A percentile compares a stretch with the other conserved stretches of the same genome.
Evolutionary conservation across 2,113 vertebrate species (phyloP).

Genomic region (Chaetodon auriga): DNA sequence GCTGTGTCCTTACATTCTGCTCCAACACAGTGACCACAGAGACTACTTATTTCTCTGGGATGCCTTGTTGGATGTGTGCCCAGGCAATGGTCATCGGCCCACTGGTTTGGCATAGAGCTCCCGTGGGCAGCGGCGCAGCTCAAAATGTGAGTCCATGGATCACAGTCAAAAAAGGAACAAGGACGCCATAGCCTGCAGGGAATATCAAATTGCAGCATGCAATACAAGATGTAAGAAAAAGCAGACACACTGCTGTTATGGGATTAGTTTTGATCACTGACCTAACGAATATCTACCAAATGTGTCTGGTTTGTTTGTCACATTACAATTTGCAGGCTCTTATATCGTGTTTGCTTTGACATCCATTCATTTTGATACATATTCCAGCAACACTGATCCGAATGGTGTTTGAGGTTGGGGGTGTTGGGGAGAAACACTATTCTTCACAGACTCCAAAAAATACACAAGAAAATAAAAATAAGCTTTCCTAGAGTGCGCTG

Average conservation of each 20-base stretch:
- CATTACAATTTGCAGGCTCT: neutral
- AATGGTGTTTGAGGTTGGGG: neutral
- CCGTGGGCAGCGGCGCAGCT: constrained; percentile 64
- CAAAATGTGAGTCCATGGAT: constrained; percentile 69
- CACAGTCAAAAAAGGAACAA: constrained; percentile 56
- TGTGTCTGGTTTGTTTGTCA: constrained; percentile 9
- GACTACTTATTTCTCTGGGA: constrained; percentile 67
- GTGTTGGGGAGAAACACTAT: neutral
- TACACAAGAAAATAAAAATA: neutral
- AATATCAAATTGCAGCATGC: constrained; percentile 54
- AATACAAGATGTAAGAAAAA: constrained; percentile 39
- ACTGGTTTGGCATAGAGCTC: constrained; percentile 66
- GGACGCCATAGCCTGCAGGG: constrained; percentile 41
- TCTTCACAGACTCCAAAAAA: neutral
- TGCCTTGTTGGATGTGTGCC: constrained; percentile 72
- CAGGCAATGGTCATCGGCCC: constrained; percentile 71
- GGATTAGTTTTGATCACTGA: constrained; percentile 20
- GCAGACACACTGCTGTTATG: constrained; percentile 2
- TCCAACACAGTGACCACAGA: constrained; percentile 54
- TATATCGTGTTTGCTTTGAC: neutral
- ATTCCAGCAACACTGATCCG: neutral
- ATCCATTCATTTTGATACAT: neutral
- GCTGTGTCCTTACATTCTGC: constrained; percentile 57
- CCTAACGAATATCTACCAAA: neutral
- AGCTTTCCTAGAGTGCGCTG: constrained; percentile 6